Base-by-base conservation (phyloP, 2,113 vertebrate genomes). In the Formicarius rufipectus region DNA sequence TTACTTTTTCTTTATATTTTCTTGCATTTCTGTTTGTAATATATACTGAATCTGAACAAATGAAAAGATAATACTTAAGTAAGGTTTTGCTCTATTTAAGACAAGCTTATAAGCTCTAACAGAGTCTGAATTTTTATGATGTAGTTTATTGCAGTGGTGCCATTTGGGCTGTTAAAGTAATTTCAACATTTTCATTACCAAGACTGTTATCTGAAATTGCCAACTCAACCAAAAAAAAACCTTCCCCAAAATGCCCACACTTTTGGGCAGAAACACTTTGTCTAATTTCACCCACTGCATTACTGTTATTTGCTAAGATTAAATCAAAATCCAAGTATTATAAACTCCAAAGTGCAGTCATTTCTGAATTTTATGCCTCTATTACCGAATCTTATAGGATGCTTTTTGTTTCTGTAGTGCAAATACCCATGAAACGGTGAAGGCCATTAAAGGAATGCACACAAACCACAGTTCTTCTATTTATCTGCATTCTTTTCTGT, bases 161-260 rank as follows among this genome's bases (percentile, higher is more conserved):
- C 79, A 69, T 94, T 92, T 96, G 72, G 75, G 44, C 72, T 95
- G 63, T 86, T 95, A 87, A 88, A 86, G 85, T 75, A 92, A 77
- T 88, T 90, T 69, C 89, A 90, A 64, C 63, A 44, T 80, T 86
- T 90, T 92, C 80, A 92, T 90, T 96, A 90, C 72, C 44, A 60
- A 90, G 68, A 15, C 19, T 82, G 56, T 83, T 79, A 72, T 92
- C 30, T 60, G 49, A 77, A 89, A 68, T 31, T 91, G 45, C 55
- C 77, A 89, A 84, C 74, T 92, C 76, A 73, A 88, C 63, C 30
- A 80, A 79, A 91, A 86, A 83, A 63, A 87, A 80, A 4, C 2
- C 31, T 45, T 67, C 52, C 59, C 75, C 75, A 68, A 87, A 73
- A 66, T 39, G 44, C 27, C 40, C 45, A 62, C 21, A 20, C 13